phyloP scores from a whole-genome alignment of 2,888 invertebrate genomes.

The Odontothrips loti region DNA sequence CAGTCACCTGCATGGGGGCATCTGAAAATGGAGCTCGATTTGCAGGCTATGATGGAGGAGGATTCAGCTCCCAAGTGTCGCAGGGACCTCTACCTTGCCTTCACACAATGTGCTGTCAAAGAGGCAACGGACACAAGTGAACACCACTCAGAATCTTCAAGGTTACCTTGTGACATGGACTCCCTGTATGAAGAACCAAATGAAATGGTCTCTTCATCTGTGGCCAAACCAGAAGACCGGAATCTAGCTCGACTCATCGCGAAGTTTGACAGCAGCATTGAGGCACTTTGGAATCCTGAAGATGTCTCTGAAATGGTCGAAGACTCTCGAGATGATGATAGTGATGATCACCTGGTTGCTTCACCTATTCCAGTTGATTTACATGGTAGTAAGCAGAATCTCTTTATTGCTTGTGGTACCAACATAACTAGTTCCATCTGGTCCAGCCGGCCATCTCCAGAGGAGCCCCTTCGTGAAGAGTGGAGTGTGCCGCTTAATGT shows the following conservation, averaged over 20 bases:
- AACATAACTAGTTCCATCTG: constrained; percentile 55
- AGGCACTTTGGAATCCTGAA: constrained; percentile 59
- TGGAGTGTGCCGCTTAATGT: constrained; percentile 33
- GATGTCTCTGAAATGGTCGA: constrained; percentile 30
- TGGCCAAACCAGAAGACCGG: constrained; percentile 45
- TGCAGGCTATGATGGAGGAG: constrained; percentile 23
- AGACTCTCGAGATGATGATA: not conserved
- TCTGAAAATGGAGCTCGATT: constrained; percentile 13
- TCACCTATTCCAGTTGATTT: not conserved
- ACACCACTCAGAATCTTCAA: constrained; percentile 43
- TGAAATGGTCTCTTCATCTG: not conserved
- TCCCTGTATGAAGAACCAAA: constrained; percentile 8
- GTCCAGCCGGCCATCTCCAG: constrained; percentile 43
- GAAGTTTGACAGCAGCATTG: constrained; percentile 64
- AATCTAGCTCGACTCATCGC: constrained; percentile 58
- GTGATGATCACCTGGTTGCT: not conserved
- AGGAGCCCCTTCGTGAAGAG: constrained; percentile 34
- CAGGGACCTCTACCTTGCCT: constrained; percentile 11
- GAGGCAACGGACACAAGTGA: constrained; percentile 37
- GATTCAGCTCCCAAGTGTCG: constrained; percentile 8
- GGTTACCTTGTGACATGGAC: constrained; percentile 7
- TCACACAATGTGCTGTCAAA: constrained; percentile 27
- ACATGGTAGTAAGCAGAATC: constrained; percentile 17
- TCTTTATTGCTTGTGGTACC: constrained; percentile 50
- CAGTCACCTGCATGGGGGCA: constrained; percentile 21